phyloP scores from a whole-genome alignment of 2,113 vertebrate genomes.

The Notothenia coriiceps region DNA sequence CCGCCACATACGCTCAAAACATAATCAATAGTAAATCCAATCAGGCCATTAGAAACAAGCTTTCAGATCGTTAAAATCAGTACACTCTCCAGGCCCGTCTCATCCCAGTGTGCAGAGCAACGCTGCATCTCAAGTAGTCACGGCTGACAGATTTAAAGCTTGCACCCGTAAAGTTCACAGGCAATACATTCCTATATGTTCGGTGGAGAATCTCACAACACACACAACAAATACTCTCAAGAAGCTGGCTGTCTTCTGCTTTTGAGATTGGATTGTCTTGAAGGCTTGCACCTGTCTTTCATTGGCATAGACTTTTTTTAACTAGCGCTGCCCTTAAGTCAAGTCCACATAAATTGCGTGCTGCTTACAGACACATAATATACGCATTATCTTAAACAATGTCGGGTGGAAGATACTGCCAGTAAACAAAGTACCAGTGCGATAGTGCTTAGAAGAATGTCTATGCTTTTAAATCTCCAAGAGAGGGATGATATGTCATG shows the following conservation, averaged over 20 bases:
- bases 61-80: slow-evolving; percentile 66
- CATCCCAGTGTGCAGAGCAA: slow-evolving; percentile 3
- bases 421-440: background rate
- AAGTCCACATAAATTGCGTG: background rate
- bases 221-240: background rate
- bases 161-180: background rate
- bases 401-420: background rate
- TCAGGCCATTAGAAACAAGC: slow-evolving; percentile 64
- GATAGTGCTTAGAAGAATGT: background rate
- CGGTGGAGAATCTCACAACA: background rate
- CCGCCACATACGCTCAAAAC: slow-evolving; percentile 49
- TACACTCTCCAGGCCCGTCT: slow-evolving; percentile 28
- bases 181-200: background rate
- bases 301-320: background rate
- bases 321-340: background rate
- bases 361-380: background rate
- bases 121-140: slow-evolving; percentile 33
- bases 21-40: slow-evolving; percentile 75
- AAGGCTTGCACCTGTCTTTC: background rate
- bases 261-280: background rate
- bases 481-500: background rate
- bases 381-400: background rate
- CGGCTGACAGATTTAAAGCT: slow-evolving; percentile 29
- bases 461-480: background rate
- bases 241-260: background rate